Evolutionary conservation across 1,140 invertebrate species (phyloP).

Genomic region (Dysdera silvatica): DNA sequence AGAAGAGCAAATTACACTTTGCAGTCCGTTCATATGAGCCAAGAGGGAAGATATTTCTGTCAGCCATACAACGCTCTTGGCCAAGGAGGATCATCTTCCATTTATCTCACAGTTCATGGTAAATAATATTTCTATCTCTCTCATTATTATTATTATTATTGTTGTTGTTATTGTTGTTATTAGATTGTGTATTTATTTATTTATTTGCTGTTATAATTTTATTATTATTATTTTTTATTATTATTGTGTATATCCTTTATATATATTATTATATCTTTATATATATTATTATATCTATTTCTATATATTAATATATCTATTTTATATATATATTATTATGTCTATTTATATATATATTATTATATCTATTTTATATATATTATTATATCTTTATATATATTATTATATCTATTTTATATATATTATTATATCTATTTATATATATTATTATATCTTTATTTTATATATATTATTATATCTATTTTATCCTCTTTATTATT

Average conservation of each 20-base stretch:
- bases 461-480: neutral
- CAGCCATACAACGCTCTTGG: slow-evolving; percentile 82
- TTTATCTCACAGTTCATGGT: slow-evolving; percentile 67
- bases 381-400: too few species aligned
- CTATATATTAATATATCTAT: neutral
- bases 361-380: too few species aligned
- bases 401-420: too few species aligned
- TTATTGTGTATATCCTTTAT: too few species aligned
- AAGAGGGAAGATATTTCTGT: slow-evolving; percentile 81
- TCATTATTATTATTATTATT: too few species aligned
- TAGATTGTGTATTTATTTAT: too few species aligned
- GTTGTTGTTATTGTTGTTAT: too few species aligned
- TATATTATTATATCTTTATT: neutral
- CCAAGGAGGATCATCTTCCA: slow-evolving; percentile 68
- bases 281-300: neutral
- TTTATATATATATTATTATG: too few species aligned
- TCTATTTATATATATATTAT: neutral
- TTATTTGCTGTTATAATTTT: neutral
- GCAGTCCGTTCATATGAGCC: slow-evolving; percentile 65
- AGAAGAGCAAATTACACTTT: slow-evolving; percentile 74
- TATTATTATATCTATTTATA: neutral
- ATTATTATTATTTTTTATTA: too few species aligned
- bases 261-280: too few species aligned
- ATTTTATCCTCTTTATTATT: too few species aligned
- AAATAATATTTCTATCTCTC: slow-evolving; percentile 5